A percentile compares a stretch with the other conserved stretches of the same genome.
Evolutionary conservation across 2,113 vertebrate species (phyloP).

Genomic region (Struthidea cinerea): DNA sequence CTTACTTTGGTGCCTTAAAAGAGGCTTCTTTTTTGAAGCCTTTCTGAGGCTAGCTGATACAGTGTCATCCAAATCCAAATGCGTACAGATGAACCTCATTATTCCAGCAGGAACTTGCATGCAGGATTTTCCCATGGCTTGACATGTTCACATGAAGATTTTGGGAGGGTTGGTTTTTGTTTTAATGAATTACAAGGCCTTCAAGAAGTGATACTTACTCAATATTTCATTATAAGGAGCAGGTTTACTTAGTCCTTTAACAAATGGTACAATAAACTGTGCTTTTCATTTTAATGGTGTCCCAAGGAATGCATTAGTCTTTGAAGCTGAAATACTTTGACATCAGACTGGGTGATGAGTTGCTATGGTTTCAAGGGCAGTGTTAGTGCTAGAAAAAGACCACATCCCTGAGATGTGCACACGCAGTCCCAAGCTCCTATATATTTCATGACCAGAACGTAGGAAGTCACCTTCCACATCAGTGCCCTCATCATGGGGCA

Average conservation of each 20-base stretch:
- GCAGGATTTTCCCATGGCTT: neutral
- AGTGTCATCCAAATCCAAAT: neutral
- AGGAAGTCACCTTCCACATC: neutral
- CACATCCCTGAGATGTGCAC: neutral
- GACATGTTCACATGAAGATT: neutral
- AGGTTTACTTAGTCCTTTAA: constrained; percentile 53
- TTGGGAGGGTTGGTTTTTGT: neutral
- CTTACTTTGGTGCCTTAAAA: neutral
- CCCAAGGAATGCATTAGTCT: constrained; percentile 51
- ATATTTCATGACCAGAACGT: constrained; percentile 23
- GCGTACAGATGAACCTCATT: neutral
- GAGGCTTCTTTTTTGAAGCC: neutral
- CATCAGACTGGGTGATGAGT: constrained; percentile 65
- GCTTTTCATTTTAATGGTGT: constrained; percentile 48
- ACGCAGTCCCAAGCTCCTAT: neutral
- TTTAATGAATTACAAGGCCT: neutral
- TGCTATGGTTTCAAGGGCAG: constrained; percentile 69
- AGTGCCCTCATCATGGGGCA: neutral
- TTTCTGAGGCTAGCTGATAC: neutral
- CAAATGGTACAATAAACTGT: constrained; percentile 56
- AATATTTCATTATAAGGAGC: constrained; percentile 42
- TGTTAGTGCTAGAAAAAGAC: neutral
- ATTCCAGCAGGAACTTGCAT: neutral
- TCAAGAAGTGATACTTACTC: neutral
- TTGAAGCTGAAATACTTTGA: constrained; percentile 74